Conservation (phyloP, 2,797 vertebrate species). For the Rhadinocentrus ornatus region DNA sequence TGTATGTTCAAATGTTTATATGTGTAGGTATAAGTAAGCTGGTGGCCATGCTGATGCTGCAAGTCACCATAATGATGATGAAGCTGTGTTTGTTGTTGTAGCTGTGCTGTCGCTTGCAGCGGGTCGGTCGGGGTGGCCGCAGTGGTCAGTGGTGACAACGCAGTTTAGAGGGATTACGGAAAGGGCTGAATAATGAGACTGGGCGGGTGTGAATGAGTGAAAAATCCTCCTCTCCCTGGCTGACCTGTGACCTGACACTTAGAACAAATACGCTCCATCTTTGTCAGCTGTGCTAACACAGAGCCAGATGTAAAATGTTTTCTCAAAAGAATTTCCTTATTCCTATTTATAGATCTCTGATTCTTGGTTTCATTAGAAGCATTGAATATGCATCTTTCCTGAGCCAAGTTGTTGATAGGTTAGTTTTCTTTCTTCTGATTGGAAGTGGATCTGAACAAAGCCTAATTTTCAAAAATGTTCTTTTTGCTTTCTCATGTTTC, state of each 20-base stretch:
- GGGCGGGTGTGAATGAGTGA: slow-evolving; percentile 62
- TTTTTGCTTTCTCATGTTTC: slow-evolving; percentile 46
- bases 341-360: slow-evolving; percentile 48
- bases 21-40: slow-evolving; percentile 33
- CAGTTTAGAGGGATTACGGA: slow-evolving; percentile 67
- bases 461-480: slow-evolving; percentile 20
- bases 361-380: slow-evolving; percentile 27
- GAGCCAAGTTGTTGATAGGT: slow-evolving; percentile 28
- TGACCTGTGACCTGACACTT: slow-evolving; percentile 71
- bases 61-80: slow-evolving; percentile 68
- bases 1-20: slow-evolving; percentile 46
- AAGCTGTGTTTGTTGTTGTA: slow-evolving; percentile 77
- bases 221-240: slow-evolving; percentile 67
- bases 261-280: slow-evolving; percentile 70
- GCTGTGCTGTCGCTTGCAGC: slow-evolving; percentile 59
- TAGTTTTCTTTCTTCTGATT: slow-evolving; percentile 29
- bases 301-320: slow-evolving; percentile 49
- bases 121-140: slow-evolving; percentile 24
- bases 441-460: slow-evolving; percentile 52
- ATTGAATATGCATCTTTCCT: slow-evolving; percentile 22
- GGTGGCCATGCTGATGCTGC: slow-evolving; percentile 60
- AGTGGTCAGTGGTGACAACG: slow-evolving; percentile 61
- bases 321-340: slow-evolving; percentile 45
- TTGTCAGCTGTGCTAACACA: slow-evolving; percentile 74
- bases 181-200: slow-evolving; percentile 72